Evolutionary conservation across 2,797 vertebrate genomes (phyloP).

Genomic region (Danionella dracula): DNA sequence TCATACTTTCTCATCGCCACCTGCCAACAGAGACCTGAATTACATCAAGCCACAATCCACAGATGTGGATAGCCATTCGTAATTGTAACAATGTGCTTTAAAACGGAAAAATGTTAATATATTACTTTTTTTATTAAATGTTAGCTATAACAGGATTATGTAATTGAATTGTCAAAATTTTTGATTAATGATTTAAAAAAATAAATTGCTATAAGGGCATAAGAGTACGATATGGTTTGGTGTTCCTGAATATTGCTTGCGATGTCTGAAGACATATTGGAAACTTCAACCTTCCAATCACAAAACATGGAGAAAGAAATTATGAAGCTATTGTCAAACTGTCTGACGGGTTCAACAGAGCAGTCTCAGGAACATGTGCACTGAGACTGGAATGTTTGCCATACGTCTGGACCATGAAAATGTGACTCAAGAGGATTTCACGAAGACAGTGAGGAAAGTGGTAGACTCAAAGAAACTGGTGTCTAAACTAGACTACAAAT

Average conservation of each 20-base stretch:
- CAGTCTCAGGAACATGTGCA: neutral
- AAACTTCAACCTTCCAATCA: too few relatives aligned
- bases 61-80: too few relatives aligned
- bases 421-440: slow-evolving; percentile 96
- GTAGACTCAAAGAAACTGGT: slow-evolving; percentile 96
- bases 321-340: slow-evolving; percentile 96
- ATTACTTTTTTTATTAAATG: too few relatives aligned
- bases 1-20: neutral
- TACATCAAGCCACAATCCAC: neutral
- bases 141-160: too few relatives aligned
- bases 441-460: slow-evolving; percentile 96
- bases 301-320: slow-evolving; percentile 97
- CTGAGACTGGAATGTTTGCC: slow-evolving; percentile 85
- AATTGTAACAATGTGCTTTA: too few relatives aligned
- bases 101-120: too few relatives aligned
- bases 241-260: too few relatives aligned
- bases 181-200: too few relatives aligned
- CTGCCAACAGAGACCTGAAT: neutral
- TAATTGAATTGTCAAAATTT: too few relatives aligned
- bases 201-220: too few relatives aligned
- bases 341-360: slow-evolving; percentile 64
- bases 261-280: too few relatives aligned
- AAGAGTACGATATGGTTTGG: too few relatives aligned
- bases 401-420: slow-evolving; percentile 93
- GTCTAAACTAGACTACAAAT: slow-evolving; percentile 97